These are phyloP conservation scores for Eleginops maclovinus DNA, from an alignment of 2,113 vertebrate species.

Conservation along the genomic window DNA sequence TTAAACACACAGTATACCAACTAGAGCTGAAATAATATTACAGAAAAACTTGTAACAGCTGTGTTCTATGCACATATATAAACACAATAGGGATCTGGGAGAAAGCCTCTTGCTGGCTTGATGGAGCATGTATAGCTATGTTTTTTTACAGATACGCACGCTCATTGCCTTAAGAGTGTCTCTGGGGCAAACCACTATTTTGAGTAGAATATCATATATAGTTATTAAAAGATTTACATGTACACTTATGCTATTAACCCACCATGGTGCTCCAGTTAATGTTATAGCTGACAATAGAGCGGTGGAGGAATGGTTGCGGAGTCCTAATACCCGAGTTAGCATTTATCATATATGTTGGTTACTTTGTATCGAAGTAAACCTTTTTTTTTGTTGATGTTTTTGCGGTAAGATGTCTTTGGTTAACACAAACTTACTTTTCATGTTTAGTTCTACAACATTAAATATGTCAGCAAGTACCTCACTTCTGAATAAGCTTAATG, in stretches of 20 bases:
- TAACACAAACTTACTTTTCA: too few species aligned
- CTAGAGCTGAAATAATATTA: slow-evolving; percentile 28
- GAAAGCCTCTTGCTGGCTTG: not conserved
- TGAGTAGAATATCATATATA: not conserved
- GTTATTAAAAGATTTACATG: not conserved
- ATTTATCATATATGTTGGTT: too few species aligned
- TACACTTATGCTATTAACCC: not conserved
- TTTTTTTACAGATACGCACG: not conserved
- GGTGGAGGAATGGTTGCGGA: too few species aligned
- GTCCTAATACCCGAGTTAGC: too few species aligned
- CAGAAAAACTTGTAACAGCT: slow-evolving; percentile 6
- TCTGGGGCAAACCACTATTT: not conserved
- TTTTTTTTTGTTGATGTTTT: too few species aligned
- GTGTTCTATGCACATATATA: not conserved
- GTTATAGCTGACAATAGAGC: not conserved
- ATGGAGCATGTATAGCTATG: not conserved
- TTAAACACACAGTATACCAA: not conserved
- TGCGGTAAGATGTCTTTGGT: too few species aligned
- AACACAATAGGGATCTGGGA: slow-evolving; percentile 10
- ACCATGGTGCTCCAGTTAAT: not conserved
- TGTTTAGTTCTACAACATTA: too few species aligned
- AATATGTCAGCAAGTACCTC: too few species aligned
- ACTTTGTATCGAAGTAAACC: too few species aligned
- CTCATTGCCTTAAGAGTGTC: not conserved
- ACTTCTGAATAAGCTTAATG: too few species aligned